Conservation (phyloP, 2,797 vertebrate species). For the Ctenosaura bakeri region DNA sequence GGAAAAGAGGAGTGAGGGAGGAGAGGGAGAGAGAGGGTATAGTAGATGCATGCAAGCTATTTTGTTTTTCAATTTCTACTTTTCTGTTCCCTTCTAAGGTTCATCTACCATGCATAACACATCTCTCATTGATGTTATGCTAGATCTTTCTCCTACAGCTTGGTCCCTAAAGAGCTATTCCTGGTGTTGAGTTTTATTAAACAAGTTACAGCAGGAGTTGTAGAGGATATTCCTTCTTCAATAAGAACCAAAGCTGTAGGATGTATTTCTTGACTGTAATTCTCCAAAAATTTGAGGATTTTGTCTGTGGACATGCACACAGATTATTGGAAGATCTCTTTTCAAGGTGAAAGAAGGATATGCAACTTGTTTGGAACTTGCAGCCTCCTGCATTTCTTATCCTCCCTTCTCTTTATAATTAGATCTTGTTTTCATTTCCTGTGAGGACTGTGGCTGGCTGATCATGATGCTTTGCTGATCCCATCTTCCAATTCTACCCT, state of each 20-base stretch:
- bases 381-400: not conserved
- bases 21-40: not conserved
- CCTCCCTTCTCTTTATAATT: conserved; percentile 13
- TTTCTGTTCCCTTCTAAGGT: not conserved
- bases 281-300: not conserved
- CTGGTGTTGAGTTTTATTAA: conserved; percentile 43
- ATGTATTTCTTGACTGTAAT: not conserved
- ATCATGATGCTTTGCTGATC: conserved; percentile 86
- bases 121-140: conserved; percentile 23
- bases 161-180: conserved; percentile 41
- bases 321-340: conserved; percentile 16
- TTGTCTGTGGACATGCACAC: not conserved
- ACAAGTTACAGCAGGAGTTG: conserved; percentile 27
- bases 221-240: conserved; percentile 6
- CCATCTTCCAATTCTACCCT: conserved; percentile 86
- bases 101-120: conserved; percentile 40
- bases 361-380: conserved; percentile 13
- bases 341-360: conserved; percentile 13
- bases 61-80: not conserved
- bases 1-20: too few species aligned
- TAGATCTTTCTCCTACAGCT: conserved; percentile 31
- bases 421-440: conserved; percentile 19
- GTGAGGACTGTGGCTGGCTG: conserved; percentile 55
- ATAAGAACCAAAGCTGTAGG: not conserved
- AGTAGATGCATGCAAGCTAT: not conserved